Conservation (phyloP, 1,140 invertebrate species). For the Procambarus clarkii region DNA sequence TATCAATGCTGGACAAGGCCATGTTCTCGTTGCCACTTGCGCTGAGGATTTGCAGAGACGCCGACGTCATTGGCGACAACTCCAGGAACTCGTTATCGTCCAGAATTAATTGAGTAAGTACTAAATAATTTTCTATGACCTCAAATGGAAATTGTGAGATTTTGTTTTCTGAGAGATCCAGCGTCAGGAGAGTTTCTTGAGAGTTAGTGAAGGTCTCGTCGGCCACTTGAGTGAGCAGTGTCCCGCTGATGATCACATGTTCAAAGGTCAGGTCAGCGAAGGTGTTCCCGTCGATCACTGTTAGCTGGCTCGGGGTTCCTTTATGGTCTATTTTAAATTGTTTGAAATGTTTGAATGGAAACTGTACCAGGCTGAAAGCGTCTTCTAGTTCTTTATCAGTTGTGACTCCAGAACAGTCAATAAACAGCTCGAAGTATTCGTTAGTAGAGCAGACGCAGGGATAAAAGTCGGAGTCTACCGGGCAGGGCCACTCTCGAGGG, state of each 20-base stretch:
- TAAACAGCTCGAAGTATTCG: neutral
- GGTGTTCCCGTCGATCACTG: neutral
- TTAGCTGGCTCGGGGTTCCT: neutral
- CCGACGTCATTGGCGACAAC: neutral
- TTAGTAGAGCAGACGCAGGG: neutral
- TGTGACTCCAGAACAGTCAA: neutral
- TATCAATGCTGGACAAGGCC: neutral
- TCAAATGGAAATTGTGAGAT: neutral
- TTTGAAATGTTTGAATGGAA: neutral
- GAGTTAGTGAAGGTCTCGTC: neutral
- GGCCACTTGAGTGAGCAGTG: neutral
- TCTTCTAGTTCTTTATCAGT: neutral
- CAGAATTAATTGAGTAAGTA: neutral
- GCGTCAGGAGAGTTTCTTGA: neutral
- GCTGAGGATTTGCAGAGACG: neutral
- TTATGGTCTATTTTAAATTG: neutral
- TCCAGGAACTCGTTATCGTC: neutral
- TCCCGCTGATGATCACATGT: neutral
- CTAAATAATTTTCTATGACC: neutral
- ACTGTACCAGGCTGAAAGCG: neutral
- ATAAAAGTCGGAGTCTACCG: neutral
- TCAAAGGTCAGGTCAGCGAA: neutral
- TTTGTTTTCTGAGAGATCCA: neutral
- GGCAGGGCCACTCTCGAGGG: neutral
- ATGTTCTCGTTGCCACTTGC: neutral